phyloP scores from a whole-genome alignment of 1,140 invertebrate species.

The Caligus rogercresseyi region DNA sequence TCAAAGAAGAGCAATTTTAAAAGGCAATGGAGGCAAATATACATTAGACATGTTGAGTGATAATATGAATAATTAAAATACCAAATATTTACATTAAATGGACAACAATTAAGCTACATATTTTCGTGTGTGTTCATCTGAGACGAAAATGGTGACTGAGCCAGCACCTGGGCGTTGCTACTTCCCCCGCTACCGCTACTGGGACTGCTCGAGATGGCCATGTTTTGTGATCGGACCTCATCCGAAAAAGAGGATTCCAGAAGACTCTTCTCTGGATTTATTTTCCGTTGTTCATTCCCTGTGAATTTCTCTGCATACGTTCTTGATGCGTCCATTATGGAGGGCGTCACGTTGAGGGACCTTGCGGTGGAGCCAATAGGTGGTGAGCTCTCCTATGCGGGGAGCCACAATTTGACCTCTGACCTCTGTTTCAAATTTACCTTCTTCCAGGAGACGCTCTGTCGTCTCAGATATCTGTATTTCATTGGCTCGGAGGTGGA shows the following conservation, averaged over 20 bases:
- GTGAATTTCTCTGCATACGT: neutral
- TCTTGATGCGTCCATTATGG: neutral
- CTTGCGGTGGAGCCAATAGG: neutral
- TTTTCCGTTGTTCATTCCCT: neutral
- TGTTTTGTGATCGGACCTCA: neutral
- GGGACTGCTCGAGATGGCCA: neutral
- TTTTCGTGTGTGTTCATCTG: neutral
- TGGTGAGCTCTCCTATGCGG: neutral
- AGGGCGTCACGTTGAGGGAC: neutral
- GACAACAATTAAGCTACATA: neutral
- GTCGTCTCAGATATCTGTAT: slow-evolving; percentile 4
- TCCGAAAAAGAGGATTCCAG: neutral
- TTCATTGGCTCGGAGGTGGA: slow-evolving; percentile 2
- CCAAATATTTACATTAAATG: neutral
- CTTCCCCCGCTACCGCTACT: neutral
- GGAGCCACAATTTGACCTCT: neutral
- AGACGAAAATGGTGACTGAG: neutral
- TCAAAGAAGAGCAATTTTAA: neutral
- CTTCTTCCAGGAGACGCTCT: neutral
- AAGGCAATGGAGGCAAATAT: neutral
- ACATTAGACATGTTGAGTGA: neutral
- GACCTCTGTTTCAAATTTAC: neutral
- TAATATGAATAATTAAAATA: neutral
- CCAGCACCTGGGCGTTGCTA: too few relatives aligned
- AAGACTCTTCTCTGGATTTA: neutral